Base-by-base conservation (phyloP, 1,140 invertebrate genomes). In the Aporrectodea caliginosa region DNA sequence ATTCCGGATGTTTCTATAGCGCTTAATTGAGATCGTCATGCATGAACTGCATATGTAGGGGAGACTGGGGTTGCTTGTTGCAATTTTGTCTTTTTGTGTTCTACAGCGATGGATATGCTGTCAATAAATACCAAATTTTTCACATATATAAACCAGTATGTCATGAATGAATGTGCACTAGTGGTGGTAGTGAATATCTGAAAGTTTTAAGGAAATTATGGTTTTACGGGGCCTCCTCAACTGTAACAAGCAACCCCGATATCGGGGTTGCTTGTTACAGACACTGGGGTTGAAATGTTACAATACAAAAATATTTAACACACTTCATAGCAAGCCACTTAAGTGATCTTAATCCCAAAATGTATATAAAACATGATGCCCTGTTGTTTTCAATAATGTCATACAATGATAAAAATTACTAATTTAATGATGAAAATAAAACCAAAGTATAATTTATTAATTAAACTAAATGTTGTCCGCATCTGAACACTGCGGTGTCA, bases 61-160 rank as follows among this genome's bases (percentile, higher is more conserved):
- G 70, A 72, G 31, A 72, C 70, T 27, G 70, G 70, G 70, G 70
- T 12, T 72, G 27, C 31, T 27, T 72, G 70, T 14, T 72, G 27
- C 70, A 29, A 72, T 72, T 72, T 72, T 72, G 6, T 12, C 31
- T 29, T 14, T 29, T 72, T 32, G 14, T 12, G n/a, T 72, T 14
- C 27, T 16, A 68, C 14, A 16, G 14, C 27, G 58, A 16, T 68
- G 27, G 14, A 16, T 68, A 16, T 68, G 27, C n/a, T n/a, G n/a
- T n/a, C n/a, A n/a, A n/a, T n/a, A 68, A 68, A 68, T 27, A 68
- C 14, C 27, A 16, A 68, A 16, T 16, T 68, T 68, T 68, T 16
- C 27, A 68, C 27, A 68, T 68, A 27, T 68, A 68, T 68, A 14
- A 68, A 68, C 14, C 58, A 68, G 14, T 68, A 72, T 72, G 6